Evolutionary conservation across 2,888 invertebrate species (phyloP), one percentile per base, ranked within the genome.

Genomic region (Acrobasis suavella): DNA sequence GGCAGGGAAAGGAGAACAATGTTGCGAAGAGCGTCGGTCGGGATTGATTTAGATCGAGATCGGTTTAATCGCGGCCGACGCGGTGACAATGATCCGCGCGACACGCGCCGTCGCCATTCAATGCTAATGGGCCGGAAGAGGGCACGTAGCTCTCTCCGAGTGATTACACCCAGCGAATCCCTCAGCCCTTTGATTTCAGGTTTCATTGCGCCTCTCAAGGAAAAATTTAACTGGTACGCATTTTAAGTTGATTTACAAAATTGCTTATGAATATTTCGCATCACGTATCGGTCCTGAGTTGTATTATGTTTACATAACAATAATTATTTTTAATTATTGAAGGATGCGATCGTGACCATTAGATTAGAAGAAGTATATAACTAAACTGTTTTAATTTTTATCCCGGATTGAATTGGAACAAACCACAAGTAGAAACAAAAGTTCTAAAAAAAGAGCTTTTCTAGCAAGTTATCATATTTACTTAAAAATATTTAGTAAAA

Each of bases 41-140:
- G 78, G 87, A 85, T 87, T 87, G 87, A 88, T 89, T 85, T 83
- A 86, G 86, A 85, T 85, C 77, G 78, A 81, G 80, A 67, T 64
- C 69, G 64, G 72, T 81, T 81, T 78, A 81, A 85, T 81, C 78
- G 81, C 78, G 77, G 75, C 74, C 71, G 72, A 46, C 46, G 46
- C 14, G 69, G 80, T 78, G 78, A 85, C 87, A 87, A 86, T 86
- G 86, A 88, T 87, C 83, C 78, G 76, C 73, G 82, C 74, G 78
- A 78, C 81, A 76, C 74, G 83, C 81, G 85, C 86, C 83, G 85
- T 76, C 79, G 81, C 80, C 80, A 90, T 91, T 91, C 89, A 91
- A 91, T 92, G 91, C 88, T 91, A 91, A 92, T 92, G 86, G 85
- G 76, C 80, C 85, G 89, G 88, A 89, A 87, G 88, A 89, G 81